Evolutionary conservation across 2,888 invertebrate species (phyloP), one percentile per base, ranked within the genome.

Genomic region (Rhorus exstirpatorius): DNA sequence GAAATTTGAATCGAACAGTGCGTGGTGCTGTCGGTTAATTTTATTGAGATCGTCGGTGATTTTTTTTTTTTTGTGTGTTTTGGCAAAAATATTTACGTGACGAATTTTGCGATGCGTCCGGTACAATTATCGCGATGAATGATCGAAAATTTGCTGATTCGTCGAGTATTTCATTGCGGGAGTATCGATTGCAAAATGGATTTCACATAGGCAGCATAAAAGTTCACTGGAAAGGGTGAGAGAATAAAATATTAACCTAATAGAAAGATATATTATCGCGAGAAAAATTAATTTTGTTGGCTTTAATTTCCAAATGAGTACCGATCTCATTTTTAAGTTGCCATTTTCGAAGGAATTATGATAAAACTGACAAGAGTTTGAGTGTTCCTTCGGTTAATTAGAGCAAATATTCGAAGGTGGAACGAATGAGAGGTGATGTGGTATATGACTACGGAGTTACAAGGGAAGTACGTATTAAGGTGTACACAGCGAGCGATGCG

Each of bases 171-270:
- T 14, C 26, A 46, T 65, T 46, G 26, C 17, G 8, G 7, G 19
- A 67, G 67, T 19, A 38, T n/a, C 1, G 8, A 19, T 19, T 35
- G 35, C 12, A 21, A 67, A 67, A 67, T 67, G 49, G 67, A 67
- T 67, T 67, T 67, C 12, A 67, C 67, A 51, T 51, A 51, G 67
- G 26, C 8, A 21, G 21, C 60, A 38, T 38, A 38, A 38, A 38
- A 60, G 12, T 41, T 14, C 26, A 58, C 31, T 8, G 14, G 8
- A 58, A 58, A 58, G 14, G 2, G 38, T 38, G 26, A 17, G 60
- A 12, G 17, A 38, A 12, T 58, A 31, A 31, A 31, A 31, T 3
- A 6, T 31, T 2, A 31, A 6, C 31, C 31, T n/a, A n/a, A n/a
- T 31, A 31, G 3, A 31, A 31, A 31, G 31, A 31, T n/a, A n/a